These are phyloP conservation scores for Sinocyclocheilus anophthalmus DNA, from an alignment of 2,113 vertebrate genomes.

Conservation along the genomic window DNA sequence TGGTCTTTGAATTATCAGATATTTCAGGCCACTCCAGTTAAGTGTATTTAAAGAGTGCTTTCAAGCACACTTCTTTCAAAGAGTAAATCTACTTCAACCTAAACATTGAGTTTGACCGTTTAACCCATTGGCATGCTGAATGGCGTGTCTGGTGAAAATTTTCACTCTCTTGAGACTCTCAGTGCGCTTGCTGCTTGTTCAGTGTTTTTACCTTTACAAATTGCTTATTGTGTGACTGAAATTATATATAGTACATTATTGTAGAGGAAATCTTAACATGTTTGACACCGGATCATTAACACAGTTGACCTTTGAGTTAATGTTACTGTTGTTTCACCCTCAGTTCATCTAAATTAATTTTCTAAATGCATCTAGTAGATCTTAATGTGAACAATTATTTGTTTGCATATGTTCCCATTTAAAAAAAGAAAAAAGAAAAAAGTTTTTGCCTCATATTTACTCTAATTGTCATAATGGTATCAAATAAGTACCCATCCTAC, in stretches of 20 bases:
- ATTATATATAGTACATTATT: background rate
- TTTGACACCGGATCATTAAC: background rate
- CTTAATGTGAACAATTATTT: background rate
- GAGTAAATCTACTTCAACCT: background rate
- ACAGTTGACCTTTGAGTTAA: background rate
- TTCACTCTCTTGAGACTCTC: background rate
- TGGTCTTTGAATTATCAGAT: background rate
- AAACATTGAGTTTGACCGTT: too few relatives aligned
- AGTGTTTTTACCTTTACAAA: background rate
- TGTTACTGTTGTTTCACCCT: background rate
- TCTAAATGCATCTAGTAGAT: background rate
- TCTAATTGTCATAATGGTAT: too few relatives aligned
- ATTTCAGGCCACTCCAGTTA: background rate
- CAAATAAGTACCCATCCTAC: background rate
- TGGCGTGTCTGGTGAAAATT: background rate
- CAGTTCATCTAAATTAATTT: background rate
- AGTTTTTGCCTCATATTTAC: too few relatives aligned
- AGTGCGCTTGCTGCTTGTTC: background rate
- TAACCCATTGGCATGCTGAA: background rate
- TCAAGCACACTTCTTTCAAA: background rate
- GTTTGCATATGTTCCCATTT: too few relatives aligned
- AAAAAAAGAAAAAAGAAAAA: too few relatives aligned
- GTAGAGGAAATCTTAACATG: background rate
- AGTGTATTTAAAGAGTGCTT: constrained; percentile 3
- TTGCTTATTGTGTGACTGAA: background rate